A percentile compares a stretch with the other conserved stretches of the same genome.
phyloP scores from a whole-genome alignment of 2,888 invertebrate genomes.

The Papilio demoleus region DNA sequence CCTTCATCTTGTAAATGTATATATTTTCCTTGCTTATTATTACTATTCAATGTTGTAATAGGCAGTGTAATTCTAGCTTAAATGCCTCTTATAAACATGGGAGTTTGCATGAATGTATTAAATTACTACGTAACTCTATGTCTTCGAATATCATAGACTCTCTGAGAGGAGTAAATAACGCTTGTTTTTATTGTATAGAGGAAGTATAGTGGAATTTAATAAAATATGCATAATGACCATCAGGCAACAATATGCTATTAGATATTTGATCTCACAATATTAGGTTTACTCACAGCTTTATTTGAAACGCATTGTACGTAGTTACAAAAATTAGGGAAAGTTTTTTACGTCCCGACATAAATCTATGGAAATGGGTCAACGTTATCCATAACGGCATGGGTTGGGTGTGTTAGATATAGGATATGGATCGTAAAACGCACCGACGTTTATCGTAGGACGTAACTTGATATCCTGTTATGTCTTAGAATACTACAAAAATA shows the following conservation, averaged over 20 bases:
- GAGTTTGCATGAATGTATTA: background rate
- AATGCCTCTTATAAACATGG: background rate
- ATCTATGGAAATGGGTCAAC: slow-evolving; percentile 17
- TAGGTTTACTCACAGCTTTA: background rate
- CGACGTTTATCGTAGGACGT: background rate
- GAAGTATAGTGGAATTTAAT: background rate
- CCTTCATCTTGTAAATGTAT: background rate
- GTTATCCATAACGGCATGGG: background rate
- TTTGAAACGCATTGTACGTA: background rate
- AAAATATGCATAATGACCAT: too few relatives aligned
- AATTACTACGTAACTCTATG: background rate
- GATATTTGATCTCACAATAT: too few relatives aligned
- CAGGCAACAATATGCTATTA: too few relatives aligned
- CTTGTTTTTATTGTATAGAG: background rate
- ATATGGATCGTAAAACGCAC: slow-evolving; percentile 12
- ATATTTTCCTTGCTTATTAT: slow-evolving; percentile 1
- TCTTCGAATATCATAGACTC: background rate
- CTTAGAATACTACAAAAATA: background rate
- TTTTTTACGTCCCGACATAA: slow-evolving; percentile 6
- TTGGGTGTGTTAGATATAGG: background rate
- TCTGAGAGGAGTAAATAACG: slow-evolving; percentile 2
- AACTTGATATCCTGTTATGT: slow-evolving; percentile 17
- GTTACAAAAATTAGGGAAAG: slow-evolving; percentile 2
- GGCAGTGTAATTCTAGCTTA: background rate
- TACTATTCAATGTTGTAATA: background rate